A percentile compares a stretch with the other conserved stretches of the same genome.
Conservation (phyloP, 2,797 vertebrate species). For the Liasis olivaceus region DNA sequence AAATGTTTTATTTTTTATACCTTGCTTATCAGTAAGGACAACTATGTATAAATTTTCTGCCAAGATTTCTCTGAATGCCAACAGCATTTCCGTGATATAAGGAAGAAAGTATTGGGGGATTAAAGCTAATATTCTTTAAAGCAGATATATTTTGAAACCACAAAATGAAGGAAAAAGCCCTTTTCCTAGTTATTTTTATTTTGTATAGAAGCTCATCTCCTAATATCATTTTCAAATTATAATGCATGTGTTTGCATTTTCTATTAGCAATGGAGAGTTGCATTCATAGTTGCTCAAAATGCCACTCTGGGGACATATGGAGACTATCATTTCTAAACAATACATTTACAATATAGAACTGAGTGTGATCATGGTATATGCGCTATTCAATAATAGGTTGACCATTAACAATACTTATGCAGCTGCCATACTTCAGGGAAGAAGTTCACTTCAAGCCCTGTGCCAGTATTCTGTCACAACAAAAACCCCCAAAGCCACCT, state of each 20-base stretch:
- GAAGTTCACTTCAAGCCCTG: background rate
- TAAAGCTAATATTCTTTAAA: background rate
- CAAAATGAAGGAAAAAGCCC: background rate
- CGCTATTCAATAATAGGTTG: background rate
- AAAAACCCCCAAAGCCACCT: too few species aligned
- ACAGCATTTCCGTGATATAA: background rate
- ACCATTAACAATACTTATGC: background rate
- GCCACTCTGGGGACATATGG: background rate
- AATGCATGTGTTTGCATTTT: background rate
- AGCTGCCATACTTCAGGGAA: background rate
- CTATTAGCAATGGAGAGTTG: background rate
- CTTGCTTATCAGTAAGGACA: background rate
- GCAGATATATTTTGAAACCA: background rate
- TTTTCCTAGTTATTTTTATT: background rate
- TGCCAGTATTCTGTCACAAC: background rate
- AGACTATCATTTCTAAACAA: background rate
- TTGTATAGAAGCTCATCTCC: background rate
- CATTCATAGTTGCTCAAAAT: background rate
- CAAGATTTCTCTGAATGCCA: conserved; percentile 6
- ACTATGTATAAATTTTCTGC: background rate
- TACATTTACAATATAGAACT: background rate
- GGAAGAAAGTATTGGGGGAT: background rate
- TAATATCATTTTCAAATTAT: background rate
- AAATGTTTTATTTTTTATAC: background rate
- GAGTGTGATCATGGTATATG: background rate